Evolutionary conservation across 1,140 invertebrate species (phyloP).

Genomic region (Babylonia areolata): DNA sequence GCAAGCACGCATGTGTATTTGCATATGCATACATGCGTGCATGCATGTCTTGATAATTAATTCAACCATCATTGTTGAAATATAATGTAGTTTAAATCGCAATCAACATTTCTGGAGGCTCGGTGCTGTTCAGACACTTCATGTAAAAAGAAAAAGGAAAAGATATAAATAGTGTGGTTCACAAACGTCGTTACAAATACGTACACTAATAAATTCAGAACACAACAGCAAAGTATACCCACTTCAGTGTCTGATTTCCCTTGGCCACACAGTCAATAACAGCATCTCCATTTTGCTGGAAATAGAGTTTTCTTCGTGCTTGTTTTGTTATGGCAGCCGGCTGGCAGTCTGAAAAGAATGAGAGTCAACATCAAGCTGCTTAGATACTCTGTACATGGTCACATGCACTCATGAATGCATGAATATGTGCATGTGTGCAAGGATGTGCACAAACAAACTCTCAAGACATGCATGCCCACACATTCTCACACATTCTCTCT

Average conservation of each 20-base stretch:
- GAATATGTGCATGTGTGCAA: neutral
- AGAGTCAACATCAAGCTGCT: neutral
- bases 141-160: neutral
- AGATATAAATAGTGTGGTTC: neutral
- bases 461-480: neutral
- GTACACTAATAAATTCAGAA: neutral
- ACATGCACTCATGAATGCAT: neutral
- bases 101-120: too few species aligned
- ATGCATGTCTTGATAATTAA: too few species aligned
- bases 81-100: too few species aligned
- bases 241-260: slow-evolving; percentile 44
- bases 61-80: too few species aligned
- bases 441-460: too few species aligned
- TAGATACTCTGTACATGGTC: neutral
- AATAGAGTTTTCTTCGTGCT: slow-evolving; percentile 32
- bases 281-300: slow-evolving; percentile 41
- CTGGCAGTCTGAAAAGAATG: slow-evolving; percentile 22
- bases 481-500: neutral
- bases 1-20: neutral
- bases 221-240: slow-evolving; percentile 8
- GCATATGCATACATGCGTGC: too few species aligned
- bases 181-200: too few species aligned
- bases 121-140: too few species aligned
- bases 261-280: slow-evolving; percentile 48
- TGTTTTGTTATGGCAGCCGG: slow-evolving; percentile 48